Conservation (phyloP, 1,140 invertebrate species). For the Galleria mellonella region DNA sequence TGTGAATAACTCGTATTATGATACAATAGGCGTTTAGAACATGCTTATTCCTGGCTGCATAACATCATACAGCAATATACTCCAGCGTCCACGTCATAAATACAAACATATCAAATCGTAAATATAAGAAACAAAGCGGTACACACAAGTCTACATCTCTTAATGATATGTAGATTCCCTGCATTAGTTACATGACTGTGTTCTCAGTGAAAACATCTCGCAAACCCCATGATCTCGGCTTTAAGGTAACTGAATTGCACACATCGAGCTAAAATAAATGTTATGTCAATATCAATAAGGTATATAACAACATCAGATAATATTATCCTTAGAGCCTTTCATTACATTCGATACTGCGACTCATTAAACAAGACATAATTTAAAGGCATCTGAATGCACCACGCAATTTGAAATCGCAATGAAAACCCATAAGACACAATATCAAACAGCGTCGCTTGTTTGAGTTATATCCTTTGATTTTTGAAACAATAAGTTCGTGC, state of each 20-base stretch:
- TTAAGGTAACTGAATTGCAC: constrained; percentile 12
- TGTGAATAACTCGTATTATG: constrained; percentile 18
- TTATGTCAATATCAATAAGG: constrained; percentile 10
- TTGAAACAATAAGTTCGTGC: constrained; percentile 34
- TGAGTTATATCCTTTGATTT: constrained; percentile 30
- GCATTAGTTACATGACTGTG: constrained; percentile 73
- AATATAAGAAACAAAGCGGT: constrained; percentile 70
- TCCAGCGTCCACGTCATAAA: constrained; percentile 55
- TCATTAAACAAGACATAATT: constrained; percentile 74
- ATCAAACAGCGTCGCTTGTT: constrained; percentile 11
- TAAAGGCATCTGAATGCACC: constrained; percentile 30
- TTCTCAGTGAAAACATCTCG: constrained; percentile 69
- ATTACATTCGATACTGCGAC: constrained; percentile 33
- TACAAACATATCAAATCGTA: constrained; percentile 54
- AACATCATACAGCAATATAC: constrained; percentile 45
- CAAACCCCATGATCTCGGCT: constrained; percentile 26
- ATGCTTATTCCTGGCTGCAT: constrained; percentile 36
- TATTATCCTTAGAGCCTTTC: constrained; percentile 21
- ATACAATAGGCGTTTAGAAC: constrained; percentile 59
- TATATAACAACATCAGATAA: constrained; percentile 5
- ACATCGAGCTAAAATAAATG: constrained; percentile 19
- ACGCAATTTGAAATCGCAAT: constrained; percentile 31
- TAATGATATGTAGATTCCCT: constrained; percentile 74
- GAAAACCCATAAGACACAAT: constrained; percentile 20
- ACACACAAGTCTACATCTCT: constrained; percentile 70